phyloP scores from a whole-genome alignment of 2,888 invertebrate genomes.

The Drosophila barbarae region DNA sequence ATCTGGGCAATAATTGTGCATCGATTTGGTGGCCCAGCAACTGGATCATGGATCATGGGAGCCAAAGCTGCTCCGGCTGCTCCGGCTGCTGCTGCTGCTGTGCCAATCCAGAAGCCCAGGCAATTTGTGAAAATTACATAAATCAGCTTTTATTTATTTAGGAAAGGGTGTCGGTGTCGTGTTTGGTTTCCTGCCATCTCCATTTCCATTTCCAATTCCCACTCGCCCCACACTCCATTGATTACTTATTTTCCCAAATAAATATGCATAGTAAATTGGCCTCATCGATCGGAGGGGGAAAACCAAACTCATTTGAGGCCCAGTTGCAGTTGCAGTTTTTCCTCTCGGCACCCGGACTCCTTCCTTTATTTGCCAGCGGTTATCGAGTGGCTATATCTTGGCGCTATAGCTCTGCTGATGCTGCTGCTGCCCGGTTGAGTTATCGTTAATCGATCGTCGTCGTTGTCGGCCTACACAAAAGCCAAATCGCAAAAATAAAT shows the following conservation, averaged over 20 bases:
- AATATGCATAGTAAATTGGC: conserved; percentile 74
- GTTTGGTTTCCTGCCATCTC: conserved; percentile 40
- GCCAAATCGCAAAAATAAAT: conserved; percentile 42
- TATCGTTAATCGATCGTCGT: conserved; percentile 67
- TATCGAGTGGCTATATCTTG: conserved; percentile 64
- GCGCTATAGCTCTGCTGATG: conserved; percentile 6
- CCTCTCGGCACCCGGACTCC: not conserved
- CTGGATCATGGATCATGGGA: conserved; percentile 29
- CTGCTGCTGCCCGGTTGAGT: conserved; percentile 45
- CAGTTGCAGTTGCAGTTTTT: conserved; percentile 14
- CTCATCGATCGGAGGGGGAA: conserved; percentile 2
- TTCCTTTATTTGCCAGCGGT: conserved; percentile 38
- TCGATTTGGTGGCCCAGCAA: conserved; percentile 60
- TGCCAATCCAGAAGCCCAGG: conserved; percentile 16
- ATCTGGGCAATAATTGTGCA: conserved; percentile 70
- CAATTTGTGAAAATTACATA: conserved; percentile 76
- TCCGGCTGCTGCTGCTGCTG: not conserved
- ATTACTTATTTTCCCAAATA: conserved; percentile 74
- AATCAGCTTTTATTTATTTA: conserved; percentile 75
- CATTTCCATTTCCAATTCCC: conserved; percentile 14
- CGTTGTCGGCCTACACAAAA: conserved; percentile 55
- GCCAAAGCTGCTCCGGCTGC: not conserved
- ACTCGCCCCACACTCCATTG: conserved; percentile 44
- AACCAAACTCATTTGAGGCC: conserved; percentile 40
- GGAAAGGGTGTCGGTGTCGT: conserved; percentile 51